Percentiles rank a stretch among this genome's conserved stretches.
Evolutionary conservation across 37 sponge, comb jelly and placozoan species (phyloP).

Genomic region (Aplysina aerophoba): DNA sequence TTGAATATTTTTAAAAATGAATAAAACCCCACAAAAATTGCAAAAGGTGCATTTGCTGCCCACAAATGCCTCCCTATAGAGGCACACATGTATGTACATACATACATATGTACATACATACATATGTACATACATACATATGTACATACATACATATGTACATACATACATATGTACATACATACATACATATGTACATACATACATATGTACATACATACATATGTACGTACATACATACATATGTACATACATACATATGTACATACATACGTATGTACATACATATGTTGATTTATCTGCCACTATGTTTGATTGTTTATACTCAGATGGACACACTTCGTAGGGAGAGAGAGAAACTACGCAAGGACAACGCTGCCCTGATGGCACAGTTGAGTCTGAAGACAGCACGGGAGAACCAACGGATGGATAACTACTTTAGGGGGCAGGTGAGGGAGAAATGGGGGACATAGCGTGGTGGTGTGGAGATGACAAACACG

Average conservation of each 20-base stretch:
- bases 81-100: neutral
- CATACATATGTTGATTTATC: too few relatives aligned
- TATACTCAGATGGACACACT: neutral
- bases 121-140: neutral
- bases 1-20: too few relatives aligned
- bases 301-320: too few relatives aligned
- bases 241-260: neutral
- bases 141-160: neutral
- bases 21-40: too few relatives aligned
- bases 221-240: neutral
- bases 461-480: neutral
- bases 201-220: neutral
- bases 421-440: constrained; percentile 3
- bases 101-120: neutral
- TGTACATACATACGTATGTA: constrained; percentile 11
- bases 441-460: neutral
- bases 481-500: neutral
- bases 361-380: neutral
- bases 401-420: constrained; percentile 1
- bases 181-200: neutral
- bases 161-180: neutral
- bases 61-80: too few relatives aligned
- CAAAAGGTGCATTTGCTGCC: too few relatives aligned
- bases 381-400: neutral
- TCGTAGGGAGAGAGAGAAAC: neutral